Conservation (phyloP, 1,140 invertebrate genomes). For the Chionoecetes opilio region DNA sequence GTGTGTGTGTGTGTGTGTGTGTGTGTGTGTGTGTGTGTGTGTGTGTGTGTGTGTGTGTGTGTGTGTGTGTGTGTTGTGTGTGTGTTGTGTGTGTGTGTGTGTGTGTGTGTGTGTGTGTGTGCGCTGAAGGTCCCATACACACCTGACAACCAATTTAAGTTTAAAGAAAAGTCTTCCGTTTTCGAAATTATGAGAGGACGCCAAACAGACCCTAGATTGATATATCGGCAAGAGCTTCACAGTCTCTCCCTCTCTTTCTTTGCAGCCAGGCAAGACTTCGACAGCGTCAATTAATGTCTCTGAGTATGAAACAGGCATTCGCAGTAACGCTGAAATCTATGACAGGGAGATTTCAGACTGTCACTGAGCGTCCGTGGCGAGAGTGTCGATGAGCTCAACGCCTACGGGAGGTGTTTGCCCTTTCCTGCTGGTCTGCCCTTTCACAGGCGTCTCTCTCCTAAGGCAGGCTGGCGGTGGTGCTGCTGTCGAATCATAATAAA, state of each 20-base stretch:
- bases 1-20: slow-evolving; percentile 18
- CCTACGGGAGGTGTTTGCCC: background rate
- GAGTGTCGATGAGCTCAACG: background rate
- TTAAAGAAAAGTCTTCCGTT: background rate
- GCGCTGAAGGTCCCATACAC: slow-evolving; percentile 7
- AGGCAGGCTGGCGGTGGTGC: background rate
- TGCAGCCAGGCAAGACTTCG: background rate
- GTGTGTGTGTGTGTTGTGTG: background rate
- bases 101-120: background rate
- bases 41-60: background rate
- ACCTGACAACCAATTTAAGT: background rate
- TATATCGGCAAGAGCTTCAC: background rate
- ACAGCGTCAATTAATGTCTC: slow-evolving; percentile 25
- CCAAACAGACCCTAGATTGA: background rate
- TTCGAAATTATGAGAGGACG: background rate
- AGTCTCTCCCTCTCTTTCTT: background rate
- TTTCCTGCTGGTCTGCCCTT: background rate
- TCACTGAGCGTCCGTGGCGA: background rate
- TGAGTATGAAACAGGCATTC: background rate
- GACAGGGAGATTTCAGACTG: slow-evolving; percentile 17
- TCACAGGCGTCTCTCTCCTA: background rate
- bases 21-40: background rate
- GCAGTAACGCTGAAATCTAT: slow-evolving; percentile 19
- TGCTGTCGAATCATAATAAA: too few species aligned
- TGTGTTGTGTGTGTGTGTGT: background rate